phyloP scores from a whole-genome alignment of 2,113 vertebrate species.

The Arizona elegans region DNA sequence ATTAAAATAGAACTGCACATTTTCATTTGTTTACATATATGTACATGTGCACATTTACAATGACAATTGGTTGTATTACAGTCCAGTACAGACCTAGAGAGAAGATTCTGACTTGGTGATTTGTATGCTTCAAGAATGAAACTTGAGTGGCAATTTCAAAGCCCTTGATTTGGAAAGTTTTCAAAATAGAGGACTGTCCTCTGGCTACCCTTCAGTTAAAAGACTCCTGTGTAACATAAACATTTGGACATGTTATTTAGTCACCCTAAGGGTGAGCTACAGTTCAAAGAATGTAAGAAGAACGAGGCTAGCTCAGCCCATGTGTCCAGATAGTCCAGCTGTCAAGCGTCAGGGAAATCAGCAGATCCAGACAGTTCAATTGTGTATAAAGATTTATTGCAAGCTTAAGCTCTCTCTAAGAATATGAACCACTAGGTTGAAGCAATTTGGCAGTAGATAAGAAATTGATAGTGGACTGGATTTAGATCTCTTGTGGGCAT shows the following conservation, averaged over 20 bases:
- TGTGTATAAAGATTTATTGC: background rate
- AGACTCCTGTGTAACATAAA: background rate
- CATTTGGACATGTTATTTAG: background rate
- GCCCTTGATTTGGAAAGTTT: background rate
- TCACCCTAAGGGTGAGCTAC: background rate
- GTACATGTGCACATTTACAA: background rate
- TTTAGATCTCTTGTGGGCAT: background rate
- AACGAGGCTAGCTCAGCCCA: background rate
- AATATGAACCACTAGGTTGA: background rate
- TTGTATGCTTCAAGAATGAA: background rate
- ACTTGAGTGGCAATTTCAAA: background rate
- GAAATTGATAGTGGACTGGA: background rate
- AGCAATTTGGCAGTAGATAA: background rate
- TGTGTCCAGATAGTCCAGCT: background rate
- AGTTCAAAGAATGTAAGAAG: slow-evolving; percentile 9
- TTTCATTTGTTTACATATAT: background rate
- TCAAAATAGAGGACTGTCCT: background rate
- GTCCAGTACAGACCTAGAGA: background rate
- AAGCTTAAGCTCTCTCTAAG: background rate
- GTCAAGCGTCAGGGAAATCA: background rate
- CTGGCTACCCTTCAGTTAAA: background rate
- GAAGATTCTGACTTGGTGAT: background rate
- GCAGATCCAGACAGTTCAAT: background rate
- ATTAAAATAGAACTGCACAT: background rate
- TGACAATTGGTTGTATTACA: background rate